Evolutionary conservation across 2,888 invertebrate genomes (phyloP).

Genomic region (Asteroscopus sphinx): DNA sequence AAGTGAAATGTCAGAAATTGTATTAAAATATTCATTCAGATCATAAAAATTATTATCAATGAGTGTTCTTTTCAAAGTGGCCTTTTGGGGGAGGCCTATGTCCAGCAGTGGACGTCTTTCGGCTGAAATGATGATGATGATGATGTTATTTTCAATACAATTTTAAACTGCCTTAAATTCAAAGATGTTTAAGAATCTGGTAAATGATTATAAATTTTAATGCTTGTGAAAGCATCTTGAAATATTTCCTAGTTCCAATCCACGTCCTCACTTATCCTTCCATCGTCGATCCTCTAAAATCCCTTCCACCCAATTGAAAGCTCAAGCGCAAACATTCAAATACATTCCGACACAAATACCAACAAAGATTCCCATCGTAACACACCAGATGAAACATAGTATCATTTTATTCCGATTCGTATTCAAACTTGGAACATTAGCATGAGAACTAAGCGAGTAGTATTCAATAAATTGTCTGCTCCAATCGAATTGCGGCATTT

Average conservation of each 20-base stretch:
- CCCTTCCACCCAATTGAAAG: not conserved
- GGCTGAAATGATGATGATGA: no score
- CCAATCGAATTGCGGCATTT: constrained; percentile 42
- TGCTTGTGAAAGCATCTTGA: no score
- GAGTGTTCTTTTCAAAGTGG: no score
- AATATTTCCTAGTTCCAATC: not conserved
- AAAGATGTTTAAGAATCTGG: no score
- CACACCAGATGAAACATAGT: constrained; percentile 31
- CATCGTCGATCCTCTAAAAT: not conserved
- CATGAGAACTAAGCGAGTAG: constrained; percentile 30
- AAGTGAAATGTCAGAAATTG: no score
- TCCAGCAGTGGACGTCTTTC: no score
- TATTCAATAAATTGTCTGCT: constrained; percentile 52
- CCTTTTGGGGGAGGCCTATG: no score
- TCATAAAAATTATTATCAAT: no score
- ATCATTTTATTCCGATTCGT: constrained; percentile 49
- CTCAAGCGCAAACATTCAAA: constrained; percentile 19
- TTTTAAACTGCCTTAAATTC: no score
- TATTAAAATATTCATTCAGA: no score
- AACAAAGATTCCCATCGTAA: constrained; percentile 17
- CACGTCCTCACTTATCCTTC: not conserved
- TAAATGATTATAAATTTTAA: no score
- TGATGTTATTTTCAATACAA: no score
- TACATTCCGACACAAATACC: not conserved
- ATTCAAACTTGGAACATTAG: constrained; percentile 49